Conservation (phyloP, 2,113 vertebrate genomes). For the Pseudolaguvia tuberculata region DNA sequence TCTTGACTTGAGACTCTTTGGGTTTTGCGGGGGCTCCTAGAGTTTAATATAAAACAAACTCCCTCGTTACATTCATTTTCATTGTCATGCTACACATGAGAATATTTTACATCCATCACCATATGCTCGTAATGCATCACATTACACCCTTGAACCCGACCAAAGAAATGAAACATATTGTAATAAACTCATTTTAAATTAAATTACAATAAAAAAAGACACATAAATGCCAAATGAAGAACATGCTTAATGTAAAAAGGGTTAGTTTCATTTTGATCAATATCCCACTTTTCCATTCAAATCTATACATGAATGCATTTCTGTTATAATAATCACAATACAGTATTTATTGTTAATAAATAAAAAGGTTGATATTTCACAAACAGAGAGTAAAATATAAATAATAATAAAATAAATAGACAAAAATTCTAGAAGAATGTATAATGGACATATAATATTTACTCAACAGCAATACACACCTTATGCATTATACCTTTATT, state of each 20-base stretch:
- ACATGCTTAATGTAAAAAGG: neutral
- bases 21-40: conserved; percentile 89
- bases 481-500: neutral
- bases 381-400: neutral
- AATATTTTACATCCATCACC: conserved; percentile 60
- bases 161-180: conserved; percentile 53
- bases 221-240: conserved; percentile 17
- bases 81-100: conserved; percentile 13
- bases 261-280: neutral
- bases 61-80: conserved; percentile 60
- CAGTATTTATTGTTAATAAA: neutral
- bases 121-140: conserved; percentile 42
- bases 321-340: neutral
- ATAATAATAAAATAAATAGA: neutral
- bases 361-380: neutral
- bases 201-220: conserved; percentile 24
- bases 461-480: conserved; percentile 15
- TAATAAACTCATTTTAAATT: conserved; percentile 7
- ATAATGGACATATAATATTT: neutral
- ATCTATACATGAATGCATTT: neutral
- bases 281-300: neutral
- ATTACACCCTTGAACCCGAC: conserved; percentile 40
- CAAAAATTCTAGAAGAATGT: neutral
- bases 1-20: conserved; percentile 82
- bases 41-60: conserved; percentile 77